A percentile compares a stretch with the other conserved stretches of the same genome.
Conservation (phyloP, 37 sponge, comb jelly and placozoan species). For the Oscarella lobularis region DNA sequence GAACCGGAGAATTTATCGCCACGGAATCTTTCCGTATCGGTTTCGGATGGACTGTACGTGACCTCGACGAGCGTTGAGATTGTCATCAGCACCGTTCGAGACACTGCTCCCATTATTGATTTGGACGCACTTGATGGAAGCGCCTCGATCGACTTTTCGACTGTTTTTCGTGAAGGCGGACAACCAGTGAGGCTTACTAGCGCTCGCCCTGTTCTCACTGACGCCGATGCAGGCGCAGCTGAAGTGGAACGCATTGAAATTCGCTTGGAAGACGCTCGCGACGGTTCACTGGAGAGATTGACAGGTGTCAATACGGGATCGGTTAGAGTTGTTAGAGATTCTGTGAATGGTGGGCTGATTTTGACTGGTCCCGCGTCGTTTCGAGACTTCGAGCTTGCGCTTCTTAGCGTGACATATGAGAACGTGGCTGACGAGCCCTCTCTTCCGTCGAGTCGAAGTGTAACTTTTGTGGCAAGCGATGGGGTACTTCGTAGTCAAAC, state of each 20-base stretch:
- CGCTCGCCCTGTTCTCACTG: slow-evolving; percentile 17
- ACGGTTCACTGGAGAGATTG: slow-evolving; percentile 15
- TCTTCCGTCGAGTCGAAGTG: slow-evolving; percentile 5
- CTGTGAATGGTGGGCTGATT: neutral
- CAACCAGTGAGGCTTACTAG: slow-evolving; percentile 6
- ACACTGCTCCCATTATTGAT: slow-evolving; percentile 38
- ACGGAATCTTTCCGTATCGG: neutral
- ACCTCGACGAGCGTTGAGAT: slow-evolving; percentile 1
- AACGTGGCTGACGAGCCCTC: slow-evolving; percentile 33
- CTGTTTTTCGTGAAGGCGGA: slow-evolving; percentile 10
- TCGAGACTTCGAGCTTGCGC: slow-evolving; percentile 19
- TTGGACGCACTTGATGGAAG: slow-evolving; percentile 10
- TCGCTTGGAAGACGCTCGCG: slow-evolving; percentile 24
- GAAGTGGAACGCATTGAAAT: slow-evolving; percentile 17
- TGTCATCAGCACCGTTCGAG: slow-evolving; percentile 6
- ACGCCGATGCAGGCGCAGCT: slow-evolving; percentile 23
- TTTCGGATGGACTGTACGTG: neutral
- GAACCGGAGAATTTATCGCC: neutral
- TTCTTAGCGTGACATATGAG: slow-evolving; percentile 23
- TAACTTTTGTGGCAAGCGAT: slow-evolving; percentile 43
- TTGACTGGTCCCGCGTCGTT: slow-evolving; percentile 24
- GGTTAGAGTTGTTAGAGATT: neutral
- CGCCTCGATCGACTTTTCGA: neutral
- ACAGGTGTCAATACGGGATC: neutral
- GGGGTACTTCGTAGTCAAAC: slow-evolving; percentile 23